Evolutionary conservation across 92 coral and sea anemone species (phyloP).

Genomic region (Porites lobata): DNA sequence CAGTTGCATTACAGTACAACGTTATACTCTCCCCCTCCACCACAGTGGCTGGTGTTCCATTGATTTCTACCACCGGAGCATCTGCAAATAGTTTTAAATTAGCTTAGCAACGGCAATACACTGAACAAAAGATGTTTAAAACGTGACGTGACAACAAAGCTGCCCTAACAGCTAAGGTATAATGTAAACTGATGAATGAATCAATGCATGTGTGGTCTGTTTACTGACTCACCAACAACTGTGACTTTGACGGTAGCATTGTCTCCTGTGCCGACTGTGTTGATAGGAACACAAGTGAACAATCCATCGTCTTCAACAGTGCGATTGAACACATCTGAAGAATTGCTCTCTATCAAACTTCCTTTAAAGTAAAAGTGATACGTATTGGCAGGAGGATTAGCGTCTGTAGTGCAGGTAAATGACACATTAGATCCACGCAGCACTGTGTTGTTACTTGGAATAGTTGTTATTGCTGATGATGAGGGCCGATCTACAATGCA

Average conservation of each 20-base stretch:
- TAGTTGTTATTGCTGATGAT: neutral
- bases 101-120: too few species aligned
- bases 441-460: conserved; percentile 20
- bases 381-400: conserved; percentile 48
- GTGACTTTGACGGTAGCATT: conserved; percentile 44
- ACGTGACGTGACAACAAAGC: too few species aligned
- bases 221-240: conserved; percentile 26
- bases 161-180: too few species aligned
- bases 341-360: conserved; percentile 5
- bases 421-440: neutral
- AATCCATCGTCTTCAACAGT: conserved; percentile 22
- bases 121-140: too few species aligned
- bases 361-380: conserved; percentile 49
- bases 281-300: conserved; percentile 56
- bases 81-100: neutral
- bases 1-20: neutral
- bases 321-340: conserved; percentile 22
- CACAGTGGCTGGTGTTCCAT: neutral
- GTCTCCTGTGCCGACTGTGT: conserved; percentile 52
- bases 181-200: too few species aligned
- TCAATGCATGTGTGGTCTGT: too few species aligned
- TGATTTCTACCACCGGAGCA: neutral
- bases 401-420: conserved; percentile 39
- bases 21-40: neutral
- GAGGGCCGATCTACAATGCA: neutral